Base-by-base conservation (phyloP, 2,797 vertebrate genomes). In the Semaprochilodus insignis region DNA sequence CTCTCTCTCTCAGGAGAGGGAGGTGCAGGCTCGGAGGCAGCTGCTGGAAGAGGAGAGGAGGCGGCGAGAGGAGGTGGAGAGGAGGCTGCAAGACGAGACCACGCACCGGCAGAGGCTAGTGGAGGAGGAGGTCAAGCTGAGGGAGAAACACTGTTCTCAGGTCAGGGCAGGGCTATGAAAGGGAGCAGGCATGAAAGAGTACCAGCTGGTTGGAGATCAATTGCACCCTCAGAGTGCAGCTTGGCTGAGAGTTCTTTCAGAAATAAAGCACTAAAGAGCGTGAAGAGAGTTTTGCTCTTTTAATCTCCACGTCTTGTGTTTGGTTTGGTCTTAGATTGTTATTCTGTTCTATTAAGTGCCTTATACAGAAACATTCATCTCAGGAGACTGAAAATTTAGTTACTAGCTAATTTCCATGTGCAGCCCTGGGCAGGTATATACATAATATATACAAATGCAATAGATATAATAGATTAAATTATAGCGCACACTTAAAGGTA, bases 121-220 rank as follows among this genome's bases (percentile, higher is more conserved):
- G 85, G 98, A 99, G 87, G 97, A 97, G 94, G 98, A 99, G 92
- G 98, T 99, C 92, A 97, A 97, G 93, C 94, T 99, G 96, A 96
- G 98, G 83, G 97, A 99, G 94, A 99, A 97, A 67, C 96, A 98
- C 86, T 96, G 98, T 89, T 96, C 96, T 51, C 97, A 98, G 96
- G 97, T 97, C 88, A 91, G 92, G 89, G 86, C 87, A 89, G 85
- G 87, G 55, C 51, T 74, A 74, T 31, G 52, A 74, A 65, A 40
- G n/a, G 62, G 71, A 70, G 51, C 31, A 74, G 40, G 57, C 71
- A 52, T 65, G 59, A 73, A 76, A 78, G 69, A 78, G 71, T 59
- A 78, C 44, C 81, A 72, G 81, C 75, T 78, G 59, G 51, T 83
- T 66, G 34, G 27, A 74, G 69, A 59, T 85, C 74, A 67, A 73